Conservation (phyloP, 2,797 vertebrate species). For the Euphonia xanthogaster region DNA sequence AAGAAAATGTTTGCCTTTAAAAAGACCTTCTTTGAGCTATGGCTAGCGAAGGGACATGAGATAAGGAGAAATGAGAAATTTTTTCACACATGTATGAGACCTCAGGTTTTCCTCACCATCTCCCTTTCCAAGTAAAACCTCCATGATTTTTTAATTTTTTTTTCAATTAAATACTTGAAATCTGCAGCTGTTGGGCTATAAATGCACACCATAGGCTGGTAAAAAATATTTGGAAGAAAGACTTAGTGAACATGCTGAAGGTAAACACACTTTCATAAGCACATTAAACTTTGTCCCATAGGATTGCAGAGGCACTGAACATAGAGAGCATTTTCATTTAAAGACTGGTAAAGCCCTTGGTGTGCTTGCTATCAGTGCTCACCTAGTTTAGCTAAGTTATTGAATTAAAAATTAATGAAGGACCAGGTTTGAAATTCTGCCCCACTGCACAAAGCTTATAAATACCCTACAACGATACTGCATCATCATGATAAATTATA, state of each 20-base stretch:
- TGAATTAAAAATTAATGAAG: conserved; percentile 75
- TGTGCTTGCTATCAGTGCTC: conserved; percentile 42
- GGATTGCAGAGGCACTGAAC: neutral
- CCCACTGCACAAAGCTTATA: conserved; percentile 66
- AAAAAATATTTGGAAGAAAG: conserved; percentile 18
- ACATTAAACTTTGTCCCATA: neutral
- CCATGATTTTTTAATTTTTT: neutral
- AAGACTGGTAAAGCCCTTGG: neutral
- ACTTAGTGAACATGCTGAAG: neutral
- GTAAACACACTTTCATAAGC: neutral
- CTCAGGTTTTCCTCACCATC: neutral
- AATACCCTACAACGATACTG: conserved; percentile 65
- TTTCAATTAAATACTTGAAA: neutral
- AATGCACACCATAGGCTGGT: neutral
- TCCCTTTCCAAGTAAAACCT: neutral
- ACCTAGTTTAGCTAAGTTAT: conserved; percentile 65
- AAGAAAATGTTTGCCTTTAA: neutral
- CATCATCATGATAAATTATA: conserved; percentile 73
- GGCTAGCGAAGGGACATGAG: neutral
- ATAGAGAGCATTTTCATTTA: conserved; percentile 37
- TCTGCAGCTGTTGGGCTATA: neutral
- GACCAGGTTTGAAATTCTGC: conserved; percentile 72
- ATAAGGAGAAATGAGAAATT: neutral
- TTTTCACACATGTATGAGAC: neutral
- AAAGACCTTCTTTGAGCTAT: neutral